Evolutionary conservation across 2,113 vertebrate genomes (phyloP).

Genomic region (human (Homo sapiens)): GRCh38 chr3:191182001-191182500

Average conservation of each 20-base stretch:
- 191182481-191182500: neutral
- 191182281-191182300: neutral
- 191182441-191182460: neutral
- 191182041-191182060: neutral
- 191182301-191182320: neutral
- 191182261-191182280: neutral
- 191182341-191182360: neutral
- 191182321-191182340: neutral
- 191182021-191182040: conserved; percentile 32
- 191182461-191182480: neutral
- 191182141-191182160: neutral
- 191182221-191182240: neutral
- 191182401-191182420: neutral
- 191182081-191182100: neutral
- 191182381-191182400: neutral
- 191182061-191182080: neutral
- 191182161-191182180: neutral
- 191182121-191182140: neutral
- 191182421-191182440: neutral
- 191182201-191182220: neutral
- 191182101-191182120: neutral
- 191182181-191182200: neutral
- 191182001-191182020: neutral
- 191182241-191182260: neutral
- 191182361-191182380: neutral